Base-by-base conservation (phyloP, 1,140 invertebrate genomes). In the Drosophila arawakana region DNA sequence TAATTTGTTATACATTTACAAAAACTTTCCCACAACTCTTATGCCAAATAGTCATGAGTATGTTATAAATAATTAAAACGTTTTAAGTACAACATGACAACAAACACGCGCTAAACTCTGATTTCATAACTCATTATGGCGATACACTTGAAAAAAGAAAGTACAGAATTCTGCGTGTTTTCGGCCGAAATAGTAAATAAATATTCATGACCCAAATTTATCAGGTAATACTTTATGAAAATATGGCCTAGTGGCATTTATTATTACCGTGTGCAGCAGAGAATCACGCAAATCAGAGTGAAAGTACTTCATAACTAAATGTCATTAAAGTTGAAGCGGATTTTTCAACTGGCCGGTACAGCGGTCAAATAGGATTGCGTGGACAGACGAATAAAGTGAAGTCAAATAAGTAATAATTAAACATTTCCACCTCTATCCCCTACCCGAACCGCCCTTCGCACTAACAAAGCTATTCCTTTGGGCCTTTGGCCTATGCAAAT, bases 371-470 rank as follows among this genome's bases (percentile, higher is more conserved):
- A 41, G 63, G 73, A 50, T 85, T 74, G 78, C 78, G 81, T 85
- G 78, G 62, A 85, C 52, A 76, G 25, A 74, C 65, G 37, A 79
- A 88, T 76, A 83, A 73, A 73, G 35, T 68, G 55, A 63, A 58
- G 41, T 80, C 73, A 76, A 88, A 83, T 78, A 73, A 76, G 76
- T 75, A 89, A 80, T 88, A 83, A 88, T 89, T 84, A 80, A 83
- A 69, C 69, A 89, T 78, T 77, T 57, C 57, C 58, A 7, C 57
- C 25, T 6, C 0, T 2, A 2, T 2, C 25, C 2, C 25, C 1
- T 3, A 0, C 25, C 25, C 25, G 2, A 2, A 25, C 0, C 25
- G 0, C 25, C 25, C 25, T 2, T 4, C 3, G 6, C 3, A 30
- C 25, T 5, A 4, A 4, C 25, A 2, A 6, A 30, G 25, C 6